A percentile compares a stretch with the other conserved stretches of the same genome.
Conservation (phyloP, 2,113 vertebrate species). For the Onychostruthus taczanowskii region DNA sequence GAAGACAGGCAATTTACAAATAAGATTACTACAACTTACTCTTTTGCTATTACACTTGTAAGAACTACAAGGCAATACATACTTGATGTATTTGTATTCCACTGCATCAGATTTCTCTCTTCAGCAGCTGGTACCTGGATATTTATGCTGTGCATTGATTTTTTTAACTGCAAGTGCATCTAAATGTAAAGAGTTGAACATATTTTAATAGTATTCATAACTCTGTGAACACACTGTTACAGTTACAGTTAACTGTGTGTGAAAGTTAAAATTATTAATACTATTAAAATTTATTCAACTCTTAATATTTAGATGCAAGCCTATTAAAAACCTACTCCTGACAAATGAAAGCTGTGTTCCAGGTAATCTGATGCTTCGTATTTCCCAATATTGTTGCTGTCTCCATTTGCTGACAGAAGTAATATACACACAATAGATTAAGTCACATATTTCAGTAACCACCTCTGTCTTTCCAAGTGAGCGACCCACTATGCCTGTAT, state of each 20-base stretch:
- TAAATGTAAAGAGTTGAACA: constrained; percentile 2
- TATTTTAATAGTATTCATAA: constrained; percentile 27
- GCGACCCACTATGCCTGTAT: neutral
- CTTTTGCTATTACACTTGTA: neutral
- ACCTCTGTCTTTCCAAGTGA: neutral
- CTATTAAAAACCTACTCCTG: constrained; percentile 1
- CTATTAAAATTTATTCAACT: constrained; percentile 43
- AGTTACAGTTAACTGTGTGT: neutral
- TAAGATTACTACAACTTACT: neutral
- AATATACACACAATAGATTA: constrained; percentile 25
- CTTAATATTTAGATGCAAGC: neutral
- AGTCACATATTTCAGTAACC: constrained; percentile 37
- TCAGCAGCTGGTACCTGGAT: neutral
- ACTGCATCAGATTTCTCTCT: neutral
- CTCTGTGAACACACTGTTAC: neutral
- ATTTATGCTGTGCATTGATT: constrained; percentile 8
- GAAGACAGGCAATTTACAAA: neutral
- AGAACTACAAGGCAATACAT: neutral
- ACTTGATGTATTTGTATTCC: neutral
- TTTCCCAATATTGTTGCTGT: neutral
- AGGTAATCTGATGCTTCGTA: neutral
- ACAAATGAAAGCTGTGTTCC: neutral
- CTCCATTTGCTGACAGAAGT: neutral
- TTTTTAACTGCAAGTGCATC: neutral
- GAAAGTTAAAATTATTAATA: constrained; percentile 16